Conservation (phyloP, 2,797 vertebrate species). For the Chloroceryle inda region DNA sequence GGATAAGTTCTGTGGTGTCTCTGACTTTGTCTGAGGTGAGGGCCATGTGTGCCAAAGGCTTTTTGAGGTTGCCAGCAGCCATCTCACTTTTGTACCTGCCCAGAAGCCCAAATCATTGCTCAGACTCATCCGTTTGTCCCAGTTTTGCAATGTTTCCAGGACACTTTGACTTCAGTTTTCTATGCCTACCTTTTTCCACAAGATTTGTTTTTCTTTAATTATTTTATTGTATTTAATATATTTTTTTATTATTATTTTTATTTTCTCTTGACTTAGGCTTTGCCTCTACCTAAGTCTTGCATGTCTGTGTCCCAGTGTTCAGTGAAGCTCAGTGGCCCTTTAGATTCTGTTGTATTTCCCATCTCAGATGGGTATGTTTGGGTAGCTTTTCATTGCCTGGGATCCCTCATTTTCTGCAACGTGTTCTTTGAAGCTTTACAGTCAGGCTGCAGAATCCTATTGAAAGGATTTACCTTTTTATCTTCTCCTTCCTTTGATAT, state of each 20-base stretch:
- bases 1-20: not conserved
- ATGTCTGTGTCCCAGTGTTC: fast-evolving
- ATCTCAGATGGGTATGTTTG: not conserved
- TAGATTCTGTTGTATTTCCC: not conserved
- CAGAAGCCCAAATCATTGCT: not conserved
- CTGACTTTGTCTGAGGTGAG: not conserved
- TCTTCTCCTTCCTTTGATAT: not conserved
- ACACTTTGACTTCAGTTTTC: not conserved
- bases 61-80: not conserved
- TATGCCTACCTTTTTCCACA: not conserved
- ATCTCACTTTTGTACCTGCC: fast-evolving
- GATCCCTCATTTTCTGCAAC: not conserved
- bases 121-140: not conserved
- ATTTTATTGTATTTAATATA: too few species aligned
- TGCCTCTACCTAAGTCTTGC: not conserved
- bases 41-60: fast-evolving
- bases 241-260: not conserved
- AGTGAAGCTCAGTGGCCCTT: not conserved
- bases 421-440: not conserved
- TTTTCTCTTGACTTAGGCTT: not conserved
- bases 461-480: not conserved
- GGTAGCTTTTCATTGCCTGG: not conserved
- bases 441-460: not conserved
- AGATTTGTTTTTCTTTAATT: not conserved
- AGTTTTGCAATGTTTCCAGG: not conserved